Evolutionary conservation across 30 jellyfish, hydroid and myxozoan genomes (phyloP), one percentile per base, ranked within the genome.

Genomic region (Aurelia coerulea): DNA sequence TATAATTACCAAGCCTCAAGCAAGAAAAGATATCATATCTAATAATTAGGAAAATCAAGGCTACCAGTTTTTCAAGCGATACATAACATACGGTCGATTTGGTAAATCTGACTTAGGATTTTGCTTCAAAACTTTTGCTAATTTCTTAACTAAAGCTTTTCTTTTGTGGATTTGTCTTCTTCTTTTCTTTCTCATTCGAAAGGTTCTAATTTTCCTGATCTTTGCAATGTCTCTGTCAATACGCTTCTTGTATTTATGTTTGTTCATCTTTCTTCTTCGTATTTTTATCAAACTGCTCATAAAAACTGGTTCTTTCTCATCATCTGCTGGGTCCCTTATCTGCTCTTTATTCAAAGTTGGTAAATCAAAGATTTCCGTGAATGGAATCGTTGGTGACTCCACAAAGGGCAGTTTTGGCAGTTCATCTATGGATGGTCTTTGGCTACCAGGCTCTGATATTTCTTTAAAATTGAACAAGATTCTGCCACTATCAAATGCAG

Each of bases 211-310:
- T 17, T 84, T 84, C 46, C 97, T 69, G n/a, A 79, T 78, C 63
- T 89, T 89, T 9, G 99, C 99, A 10, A 84, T 92, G 70, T 94
- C 99, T 16, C 99, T 85, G 68, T 89, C 83, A 59, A 76, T 77
- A 53, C 99, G 81, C 64, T 94, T 94, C 86, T 89, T 75, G 67
- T 74, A 84, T 69, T 94, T 94, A 58, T 94, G 99, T 81, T 94
- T 94, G 68, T 94, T 94, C 99, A 94, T 94, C 78, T 94, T 94
- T 80, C 85, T 94, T 31, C 97, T 90, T 39, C 99, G 91, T 23
- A 58, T 94, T 50, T 88, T 81, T 78, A 94, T 84, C 31, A 94
- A 73, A 74, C 96, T 79, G 60, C 91, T 70, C 39, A 80, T 59
- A 12, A 56, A 17, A 3, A 86, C 31, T 2, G 31, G 81, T 31